Evolutionary conservation across 1,140 invertebrate species (phyloP), one percentile per base, ranked within the genome.

Genomic region (Drosophila yakuba): DNA sequence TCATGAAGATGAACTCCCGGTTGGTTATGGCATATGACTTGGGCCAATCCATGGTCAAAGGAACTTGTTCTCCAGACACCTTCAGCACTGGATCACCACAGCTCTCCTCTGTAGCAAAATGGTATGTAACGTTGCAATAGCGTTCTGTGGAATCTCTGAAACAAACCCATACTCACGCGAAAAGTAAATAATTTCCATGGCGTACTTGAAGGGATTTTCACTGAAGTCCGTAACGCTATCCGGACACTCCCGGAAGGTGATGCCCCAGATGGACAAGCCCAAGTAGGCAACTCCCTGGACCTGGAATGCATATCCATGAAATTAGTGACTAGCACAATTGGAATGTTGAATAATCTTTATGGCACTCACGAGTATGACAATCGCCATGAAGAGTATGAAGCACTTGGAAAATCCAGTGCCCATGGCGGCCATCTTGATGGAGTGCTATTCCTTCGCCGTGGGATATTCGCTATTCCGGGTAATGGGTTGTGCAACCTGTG

Each of bases 311-410:
- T 36, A 6, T 10, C 2, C n/a, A 12, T 45, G 11, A 10, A 23
- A 35, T 28, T 41, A 23, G n/a, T 52, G 28, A 55, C 45, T 54
- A 35, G 36, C 3, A 25, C 4, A 6, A 43, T 71, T 32, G 35
- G 47, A 64, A 68, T 64, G 36, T 20, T 14, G 3, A 39, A 4
- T 7, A 39, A 61, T 48, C 52, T 60, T 32, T 45, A 41, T 11
- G 17, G 4, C 14, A 89, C 86, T 91, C 68, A 91, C 90, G 71
- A 91, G 47, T 76, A 91, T 86, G 47, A 91, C 81, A 60, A 91
- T 51, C 4, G 90, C 86, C 90, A 91, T 91, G 51, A 91, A 91
- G 35, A 91, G 69, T 43, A 91, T 91, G 52, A 91, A 91, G 51
- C 90, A 91, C 52, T 91, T 91, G 15, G 90, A 83, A 50, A 91